A percentile compares a stretch with the other conserved stretches of the same genome.
These are phyloP conservation scores for Formicarius rufipectus DNA, from an alignment of 2,113 vertebrate species.

Conservation along the genomic window DNA sequence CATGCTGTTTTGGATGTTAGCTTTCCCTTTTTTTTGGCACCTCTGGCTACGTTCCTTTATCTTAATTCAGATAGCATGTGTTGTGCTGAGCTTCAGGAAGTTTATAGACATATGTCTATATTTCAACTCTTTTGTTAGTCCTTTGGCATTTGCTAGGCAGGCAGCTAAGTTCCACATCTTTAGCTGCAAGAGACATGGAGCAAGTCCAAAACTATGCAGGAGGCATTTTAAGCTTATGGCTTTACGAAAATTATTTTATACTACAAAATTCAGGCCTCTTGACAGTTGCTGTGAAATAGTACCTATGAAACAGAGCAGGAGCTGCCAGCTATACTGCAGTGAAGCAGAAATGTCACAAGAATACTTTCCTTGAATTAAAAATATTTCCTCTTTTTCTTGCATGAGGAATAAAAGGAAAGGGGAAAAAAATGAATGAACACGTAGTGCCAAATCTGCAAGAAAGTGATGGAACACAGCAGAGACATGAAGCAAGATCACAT, in stretches of 20 bases:
- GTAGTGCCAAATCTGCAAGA: neutral
- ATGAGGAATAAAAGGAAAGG: neutral
- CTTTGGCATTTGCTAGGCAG: neutral
- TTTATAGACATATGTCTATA: neutral
- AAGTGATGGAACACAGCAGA: neutral
- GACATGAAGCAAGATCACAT: neutral
- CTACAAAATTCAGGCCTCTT: neutral
- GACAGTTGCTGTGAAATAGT: neutral
- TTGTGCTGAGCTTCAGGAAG: neutral
- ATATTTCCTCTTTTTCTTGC: neutral
- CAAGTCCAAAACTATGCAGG: neutral
- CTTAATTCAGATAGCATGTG: neutral
- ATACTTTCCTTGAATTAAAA: neutral
- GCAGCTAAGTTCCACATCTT: neutral
- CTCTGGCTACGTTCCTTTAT: neutral
- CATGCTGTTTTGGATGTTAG: neutral
- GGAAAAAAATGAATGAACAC: neutral
- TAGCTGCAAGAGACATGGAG: neutral
- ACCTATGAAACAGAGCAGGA: neutral
- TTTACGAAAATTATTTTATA: neutral
- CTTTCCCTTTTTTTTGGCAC: neutral
- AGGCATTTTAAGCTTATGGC: neutral
- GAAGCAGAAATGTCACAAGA: neutral
- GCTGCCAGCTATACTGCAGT: neutral
- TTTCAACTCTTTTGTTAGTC: neutral